Evolutionary conservation across 2,113 vertebrate genomes (phyloP).

Genomic region (Tylochromis polylepis): DNA sequence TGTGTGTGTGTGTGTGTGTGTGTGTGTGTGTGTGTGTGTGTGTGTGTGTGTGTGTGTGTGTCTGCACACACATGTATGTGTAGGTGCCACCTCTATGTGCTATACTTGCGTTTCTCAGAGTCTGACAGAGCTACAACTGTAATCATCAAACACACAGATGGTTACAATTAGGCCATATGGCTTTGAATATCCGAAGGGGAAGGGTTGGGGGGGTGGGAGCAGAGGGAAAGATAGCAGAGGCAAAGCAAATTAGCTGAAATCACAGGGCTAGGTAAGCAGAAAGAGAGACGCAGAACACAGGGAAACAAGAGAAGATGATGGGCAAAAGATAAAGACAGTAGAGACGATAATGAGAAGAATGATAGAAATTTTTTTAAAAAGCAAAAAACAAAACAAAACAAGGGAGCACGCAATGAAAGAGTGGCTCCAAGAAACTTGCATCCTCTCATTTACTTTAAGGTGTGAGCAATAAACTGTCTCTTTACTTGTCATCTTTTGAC

Average conservation of each 20-base stretch:
- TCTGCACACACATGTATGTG: not conserved
- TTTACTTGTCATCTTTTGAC: not conserved
- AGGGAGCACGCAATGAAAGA: not conserved
- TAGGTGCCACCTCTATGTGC: conserved; percentile 6
- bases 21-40: not conserved
- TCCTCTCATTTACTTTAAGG: not conserved
- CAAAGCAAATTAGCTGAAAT: conserved; percentile 2
- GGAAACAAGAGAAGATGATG: not conserved
- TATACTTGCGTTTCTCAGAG: conserved; percentile 24
- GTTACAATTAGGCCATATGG: conserved; percentile 51
- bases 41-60: not conserved
- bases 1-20: too few species aligned
- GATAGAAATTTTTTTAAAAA: not conserved
- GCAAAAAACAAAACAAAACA: not conserved
- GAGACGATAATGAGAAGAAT: not conserved
- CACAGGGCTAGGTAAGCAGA: not conserved
- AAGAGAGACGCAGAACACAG: not conserved
- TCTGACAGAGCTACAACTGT: conserved; percentile 53
- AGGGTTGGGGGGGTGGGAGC: not conserved
- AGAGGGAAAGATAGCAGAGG: conserved; percentile 1
- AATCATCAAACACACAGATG: conserved; percentile 59
- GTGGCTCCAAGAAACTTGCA: not conserved
- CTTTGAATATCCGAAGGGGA: conserved; percentile 21
- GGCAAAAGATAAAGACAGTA: not conserved
- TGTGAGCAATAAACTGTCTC: not conserved